Base-by-base conservation (phyloP, 2,888 invertebrate species). In the Agonopterix subpropinquella region DNA sequence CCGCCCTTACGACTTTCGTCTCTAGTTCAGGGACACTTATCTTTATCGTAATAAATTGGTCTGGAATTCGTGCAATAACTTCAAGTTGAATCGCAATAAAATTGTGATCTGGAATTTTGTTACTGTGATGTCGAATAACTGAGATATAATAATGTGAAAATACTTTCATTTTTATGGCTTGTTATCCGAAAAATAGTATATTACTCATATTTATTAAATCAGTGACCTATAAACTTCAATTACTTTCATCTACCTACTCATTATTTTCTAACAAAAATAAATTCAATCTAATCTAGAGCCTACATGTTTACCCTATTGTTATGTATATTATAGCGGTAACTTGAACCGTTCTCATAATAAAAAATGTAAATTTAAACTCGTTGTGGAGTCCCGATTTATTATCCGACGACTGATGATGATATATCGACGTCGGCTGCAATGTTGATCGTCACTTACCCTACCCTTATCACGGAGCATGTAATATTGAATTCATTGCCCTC, bases 401-500 rank as follows among this genome's bases (percentile, higher is more conserved):
- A 79, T 72, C 62, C 73, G 71, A 74, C 78, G 83, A 80, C 81
- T 85, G 83, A 86, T 85, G 85, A 86, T 87, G 85, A 88, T 86
- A 85, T 84, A 87, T 86, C 80, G 84, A 80, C 80, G 83, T 85
- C 80, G 80, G 80, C 76, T 76, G 76, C 78, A 75, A 70, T 75
- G 85, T 81, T 83, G 83, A 85, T 83, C 82, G 85, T 80, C 80
- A 80, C 83, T 83, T 80, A 85, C 85, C 85, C 85, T 80, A 85
- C 85, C 85, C 86, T 84, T 83, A 83, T 85, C 81, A 81, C 73
- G 70, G 67, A 76, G 70, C 77, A 69, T 72, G 81, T 83, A 82
- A 86, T 85, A 86, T 84, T 64, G 77, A 72, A 85, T 86, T 84
- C 85, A 85, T 84, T 87, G 84, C 82, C 84, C 84, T 75, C 80